Conservation (phyloP, 2,888 invertebrate species). For the Hedya salicella region DNA sequence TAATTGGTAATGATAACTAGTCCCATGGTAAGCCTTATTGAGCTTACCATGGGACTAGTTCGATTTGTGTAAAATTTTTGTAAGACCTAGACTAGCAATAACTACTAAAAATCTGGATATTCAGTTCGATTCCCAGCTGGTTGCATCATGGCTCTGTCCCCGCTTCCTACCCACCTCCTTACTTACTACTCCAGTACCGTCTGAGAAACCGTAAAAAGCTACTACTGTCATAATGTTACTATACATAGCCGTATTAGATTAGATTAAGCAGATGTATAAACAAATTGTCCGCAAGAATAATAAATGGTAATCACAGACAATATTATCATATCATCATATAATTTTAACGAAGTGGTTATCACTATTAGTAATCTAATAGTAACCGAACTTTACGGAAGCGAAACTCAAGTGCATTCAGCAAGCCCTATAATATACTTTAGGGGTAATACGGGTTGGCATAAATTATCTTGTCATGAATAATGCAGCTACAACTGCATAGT, state of each 20-base stretch:
- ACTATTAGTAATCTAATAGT: constrained; percentile 1
- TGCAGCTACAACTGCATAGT: no score
- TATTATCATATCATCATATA: constrained; percentile 31
- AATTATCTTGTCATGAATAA: no score
- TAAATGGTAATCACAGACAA: constrained; percentile 30
- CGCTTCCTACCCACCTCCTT: constrained; percentile 36
- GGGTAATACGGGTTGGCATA: background rate
- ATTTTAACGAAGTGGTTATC: constrained; percentile 21
- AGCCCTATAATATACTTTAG: background rate
- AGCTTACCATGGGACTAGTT: no score
- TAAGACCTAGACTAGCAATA: no score
- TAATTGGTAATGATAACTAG: no score
- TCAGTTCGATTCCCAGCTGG: constrained; percentile 29
- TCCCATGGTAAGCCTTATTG: no score
- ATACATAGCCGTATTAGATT: constrained; percentile 35
- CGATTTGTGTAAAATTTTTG: no score
- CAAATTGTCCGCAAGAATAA: constrained; percentile 16
- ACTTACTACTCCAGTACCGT: constrained; percentile 21
- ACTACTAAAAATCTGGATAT: background rate
- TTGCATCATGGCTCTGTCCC: constrained; percentile 11
- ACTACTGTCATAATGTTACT: constrained; percentile 19
- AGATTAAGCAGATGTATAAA: constrained; percentile 33
- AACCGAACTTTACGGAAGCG: constrained; percentile 9
- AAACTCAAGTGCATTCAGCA: background rate
- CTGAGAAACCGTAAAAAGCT: constrained; percentile 22